Evolutionary conservation across 2,888 invertebrate genomes (phyloP), one percentile per base, ranked within the genome.

Genomic region (Phanerotoma sp.): DNA sequence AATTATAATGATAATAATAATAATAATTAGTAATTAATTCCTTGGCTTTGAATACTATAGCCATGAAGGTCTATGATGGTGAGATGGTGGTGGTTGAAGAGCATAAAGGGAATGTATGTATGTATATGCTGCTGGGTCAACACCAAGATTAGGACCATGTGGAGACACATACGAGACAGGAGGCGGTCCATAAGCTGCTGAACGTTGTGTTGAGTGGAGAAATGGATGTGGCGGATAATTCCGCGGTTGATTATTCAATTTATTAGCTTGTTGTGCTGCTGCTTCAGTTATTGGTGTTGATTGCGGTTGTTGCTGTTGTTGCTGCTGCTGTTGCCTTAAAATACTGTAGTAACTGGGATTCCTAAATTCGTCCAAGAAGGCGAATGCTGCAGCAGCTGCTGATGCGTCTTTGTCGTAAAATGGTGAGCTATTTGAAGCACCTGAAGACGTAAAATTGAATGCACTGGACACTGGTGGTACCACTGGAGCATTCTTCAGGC

Each of bases 401-500:
- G 68, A 62, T 0, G 74, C 69, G 22, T 77, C 77, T 37, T 75
- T 75, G 51, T 77, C 75, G 53, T 75, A 77, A 48, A 74, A 76
- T 0, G 73, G 63, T 10, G 74, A 66, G 51, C 66, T 71, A 20
- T 70, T 71, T 5, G 73, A 56, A 2, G 58, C 46, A 15, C 70
- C 81, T 1, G 88, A 80, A 4, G 89, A 82, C 15, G 89, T 89
- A 70, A 91, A 93, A 73, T 91, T 92, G 67, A 92, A 93, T 47
- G 92, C 91, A 77, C 90, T 91, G 21, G 89, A 87, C 9, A 73
- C 69, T 9, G 74, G 66, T 6, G 91, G 85, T 60, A 91, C 89
- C 71, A 89, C 87, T 65, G 85, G 84, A 4, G 84, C 80, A 45
- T 87, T 85, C 66, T 89, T 84, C 44, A 88, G 71, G 10, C 85